Percentiles rank a stretch among this genome's conserved stretches.
Conservation (phyloP, 2,113 vertebrate species). For the Eptesicus fuscus region DNA sequence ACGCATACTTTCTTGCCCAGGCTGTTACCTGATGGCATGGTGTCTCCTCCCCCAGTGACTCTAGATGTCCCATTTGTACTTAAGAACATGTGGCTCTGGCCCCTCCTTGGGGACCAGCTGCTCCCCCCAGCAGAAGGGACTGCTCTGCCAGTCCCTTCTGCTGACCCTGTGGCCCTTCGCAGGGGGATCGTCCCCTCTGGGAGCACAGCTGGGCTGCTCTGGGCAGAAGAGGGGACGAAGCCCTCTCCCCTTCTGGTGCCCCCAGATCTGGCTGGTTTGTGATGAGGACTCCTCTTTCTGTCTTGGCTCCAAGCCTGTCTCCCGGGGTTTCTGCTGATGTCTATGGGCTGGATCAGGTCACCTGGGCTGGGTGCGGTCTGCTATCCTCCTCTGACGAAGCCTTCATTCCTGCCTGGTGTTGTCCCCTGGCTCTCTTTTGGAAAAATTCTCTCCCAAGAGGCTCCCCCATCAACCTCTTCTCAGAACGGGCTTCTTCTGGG, state of each 20-base stretch:
- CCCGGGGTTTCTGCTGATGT: not conserved
- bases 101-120: not conserved
- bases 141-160: not conserved
- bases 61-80: not conserved
- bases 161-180: not conserved
- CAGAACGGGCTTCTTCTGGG: not conserved
- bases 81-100: fast-evolving
- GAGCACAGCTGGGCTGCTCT: not conserved
- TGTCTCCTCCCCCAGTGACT: fast-evolving
- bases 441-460: not conserved
- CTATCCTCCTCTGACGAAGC: not conserved
- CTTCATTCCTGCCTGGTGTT: not conserved
- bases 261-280: not conserved
- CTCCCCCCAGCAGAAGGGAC: not conserved
- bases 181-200: not conserved
- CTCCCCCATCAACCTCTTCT: not conserved
- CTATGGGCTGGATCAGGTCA: not conserved
- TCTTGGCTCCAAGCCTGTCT: not conserved
- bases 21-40: not conserved
- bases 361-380: fast-evolving
- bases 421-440: not conserved
- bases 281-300: not conserved
- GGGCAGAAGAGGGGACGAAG: fast-evolving
- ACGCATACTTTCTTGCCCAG: fast-evolving
- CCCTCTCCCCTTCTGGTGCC: fast-evolving